Base-by-base conservation (phyloP, 1,140 invertebrate genomes). In the Neodiprion lecontei region DNA sequence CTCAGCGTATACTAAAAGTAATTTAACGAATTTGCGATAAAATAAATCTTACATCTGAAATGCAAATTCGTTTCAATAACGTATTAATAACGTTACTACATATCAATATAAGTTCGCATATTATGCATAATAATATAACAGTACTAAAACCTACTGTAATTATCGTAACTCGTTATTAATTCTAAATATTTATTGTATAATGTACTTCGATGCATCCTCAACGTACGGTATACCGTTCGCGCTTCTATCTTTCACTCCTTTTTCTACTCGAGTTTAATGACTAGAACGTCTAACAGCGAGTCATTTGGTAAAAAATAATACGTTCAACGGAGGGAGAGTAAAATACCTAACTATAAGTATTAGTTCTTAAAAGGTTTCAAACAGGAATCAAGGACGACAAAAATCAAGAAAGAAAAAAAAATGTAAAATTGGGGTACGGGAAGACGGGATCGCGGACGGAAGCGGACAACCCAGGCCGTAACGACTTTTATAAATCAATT, bases 251-350 rank as follows among this genome's bases (percentile, higher is more conserved):
- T 76, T 81, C 79, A 74, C 75, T 80, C 67, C 11, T 11, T 21
- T 77, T 79, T 78, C 79, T 81, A 81, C 77, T 81, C 82, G 79
- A 61, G 53, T 77, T 83, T 78, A 79, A 84, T 86, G 86, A 87
- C 86, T 88, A 88, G 86, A 88, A 82, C 82, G 82, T 86, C 79
- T 78, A 83, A 83, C 85, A 83, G 78, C 77, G 80, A 77, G 79
- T 86, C 77, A 82, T 83, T 85, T 85, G 80, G 80, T 86, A 87
- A 87, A 88, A 87, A 87, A 86, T 87, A 87, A 84, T 81, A 76
- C 79, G 82, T 83, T 79, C 84, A 81, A 65, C 12, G 12, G 61
- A 65, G 79, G 80, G 78, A 86, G 83, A 80, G 78, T 78, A 82
- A 40, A 40, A 40, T 40, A 40, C 28, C 28, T 40, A 40, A 40